Percentiles rank a stretch among this genome's conserved stretches.
Conservation (phyloP, 2,113 vertebrate genomes). For the Larimichthys polyactis region DNA sequence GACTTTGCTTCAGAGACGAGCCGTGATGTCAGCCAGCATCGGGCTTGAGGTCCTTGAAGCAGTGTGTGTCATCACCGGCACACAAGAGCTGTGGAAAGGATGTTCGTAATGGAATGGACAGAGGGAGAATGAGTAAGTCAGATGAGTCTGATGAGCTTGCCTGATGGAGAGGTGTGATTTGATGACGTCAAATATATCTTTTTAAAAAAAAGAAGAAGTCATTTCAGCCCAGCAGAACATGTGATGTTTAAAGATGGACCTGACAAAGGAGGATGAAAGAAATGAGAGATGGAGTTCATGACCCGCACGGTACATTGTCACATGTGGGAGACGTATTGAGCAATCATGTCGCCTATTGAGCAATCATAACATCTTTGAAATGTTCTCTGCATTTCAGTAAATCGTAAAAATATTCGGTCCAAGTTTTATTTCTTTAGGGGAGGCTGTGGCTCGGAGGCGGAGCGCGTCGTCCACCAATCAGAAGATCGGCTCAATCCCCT, state of each 20-base stretch:
- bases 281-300: conserved; percentile 20
- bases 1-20: conserved; percentile 5
- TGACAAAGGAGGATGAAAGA: conserved; percentile 11
- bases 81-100: conserved; percentile 21
- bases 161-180: not conserved
- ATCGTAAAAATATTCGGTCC: too few relatives aligned
- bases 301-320: conserved; percentile 1
- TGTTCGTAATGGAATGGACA: conserved; percentile 5
- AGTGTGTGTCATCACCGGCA: conserved; percentile 45
- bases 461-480: too few relatives aligned
- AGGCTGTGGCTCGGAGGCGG: too few relatives aligned
- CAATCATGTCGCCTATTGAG: too few relatives aligned
- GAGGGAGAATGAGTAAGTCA: not conserved
- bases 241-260: conserved; percentile 31
- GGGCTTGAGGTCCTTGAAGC: not conserved
- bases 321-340: not conserved
- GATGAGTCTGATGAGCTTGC: conserved; percentile 29
- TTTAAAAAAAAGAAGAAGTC: not conserved
- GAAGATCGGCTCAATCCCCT: too few relatives aligned
- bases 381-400: too few relatives aligned
- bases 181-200: conserved; percentile 4
- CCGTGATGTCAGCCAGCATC: conserved; percentile 5
- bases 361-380: too few relatives aligned
- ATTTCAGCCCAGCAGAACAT: conserved; percentile 14
- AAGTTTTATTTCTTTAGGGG: too few relatives aligned